These are phyloP conservation scores for Lynx canadensis DNA, from an alignment of 2,113 vertebrate species.

Conservation along the genomic window DNA sequence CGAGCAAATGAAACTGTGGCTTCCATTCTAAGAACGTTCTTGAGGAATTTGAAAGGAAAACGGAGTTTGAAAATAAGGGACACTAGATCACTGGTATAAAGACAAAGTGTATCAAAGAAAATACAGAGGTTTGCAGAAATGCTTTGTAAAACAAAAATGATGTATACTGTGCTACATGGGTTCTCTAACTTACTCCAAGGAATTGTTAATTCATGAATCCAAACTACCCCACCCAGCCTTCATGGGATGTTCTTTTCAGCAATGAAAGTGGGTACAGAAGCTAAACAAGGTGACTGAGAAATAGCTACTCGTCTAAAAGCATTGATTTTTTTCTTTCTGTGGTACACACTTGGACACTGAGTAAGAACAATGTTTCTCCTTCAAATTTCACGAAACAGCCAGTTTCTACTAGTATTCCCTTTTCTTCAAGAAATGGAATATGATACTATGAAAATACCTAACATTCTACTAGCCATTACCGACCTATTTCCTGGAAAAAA, in stretches of 20 bases:
- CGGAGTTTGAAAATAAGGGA: background rate
- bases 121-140: background rate
- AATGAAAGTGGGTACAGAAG: background rate
- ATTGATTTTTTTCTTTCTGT: background rate
- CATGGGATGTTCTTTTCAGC: background rate
- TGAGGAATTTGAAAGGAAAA: conserved; percentile 45
- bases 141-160: background rate
- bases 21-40: background rate
- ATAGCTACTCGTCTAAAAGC: background rate
- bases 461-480: background rate
- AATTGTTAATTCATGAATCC: background rate
- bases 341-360: background rate
- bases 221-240: background rate
- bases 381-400: background rate
- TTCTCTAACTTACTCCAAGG: background rate
- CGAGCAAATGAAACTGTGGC: background rate
- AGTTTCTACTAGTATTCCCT: background rate
- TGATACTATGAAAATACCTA: background rate
- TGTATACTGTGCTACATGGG: background rate
- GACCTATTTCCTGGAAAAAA: background rate
- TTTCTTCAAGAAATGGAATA: conserved; percentile 21
- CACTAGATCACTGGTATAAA: background rate
- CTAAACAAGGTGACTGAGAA: background rate
- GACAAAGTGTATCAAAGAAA: background rate
- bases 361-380: background rate